Evolutionary conservation across 2,113 vertebrate genomes (phyloP).

Genomic region (Phylloscopus whistleri): DNA sequence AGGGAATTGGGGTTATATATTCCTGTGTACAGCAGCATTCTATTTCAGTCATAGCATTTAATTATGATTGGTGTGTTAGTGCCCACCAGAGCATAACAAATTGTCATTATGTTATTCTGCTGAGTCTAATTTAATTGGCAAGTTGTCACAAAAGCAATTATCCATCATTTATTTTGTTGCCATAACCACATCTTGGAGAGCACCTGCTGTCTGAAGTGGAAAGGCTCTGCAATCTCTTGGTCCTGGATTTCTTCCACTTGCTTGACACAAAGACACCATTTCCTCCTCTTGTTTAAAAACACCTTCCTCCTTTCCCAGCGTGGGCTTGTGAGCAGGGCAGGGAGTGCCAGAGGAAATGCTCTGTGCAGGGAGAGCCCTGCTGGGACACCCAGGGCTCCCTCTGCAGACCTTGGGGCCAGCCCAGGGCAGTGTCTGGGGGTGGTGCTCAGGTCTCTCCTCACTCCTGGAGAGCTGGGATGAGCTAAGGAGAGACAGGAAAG

Average conservation of each 20-base stretch:
- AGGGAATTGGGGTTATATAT: slow-evolving; percentile 88
- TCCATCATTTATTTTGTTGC: slow-evolving; percentile 96
- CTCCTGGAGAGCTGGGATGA: background rate
- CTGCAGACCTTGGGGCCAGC: background rate
- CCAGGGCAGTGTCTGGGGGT: rapidly evolving
- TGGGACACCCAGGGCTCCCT: rapidly evolving
- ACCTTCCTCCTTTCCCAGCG: slow-evolving; percentile 37
- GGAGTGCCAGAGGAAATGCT: background rate
- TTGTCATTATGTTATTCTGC: slow-evolving; percentile 97
- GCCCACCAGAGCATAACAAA: slow-evolving; percentile 95
- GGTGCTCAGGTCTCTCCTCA: background rate
- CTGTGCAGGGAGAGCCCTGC: background rate
- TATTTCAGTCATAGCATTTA: slow-evolving; percentile 90
- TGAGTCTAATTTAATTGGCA: slow-evolving; percentile 97
- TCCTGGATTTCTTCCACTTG: slow-evolving; percentile 74
- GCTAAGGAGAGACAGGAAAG: background rate
- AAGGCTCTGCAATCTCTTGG: slow-evolving; percentile 62
- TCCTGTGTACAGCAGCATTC: slow-evolving; percentile 80
- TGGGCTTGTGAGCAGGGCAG: background rate
- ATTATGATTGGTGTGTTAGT: slow-evolving; percentile 97
- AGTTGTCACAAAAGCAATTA: slow-evolving; percentile 98
- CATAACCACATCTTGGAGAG: slow-evolving; percentile 90
- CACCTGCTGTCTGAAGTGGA: slow-evolving; percentile 87
- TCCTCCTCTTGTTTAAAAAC: slow-evolving; percentile 63
- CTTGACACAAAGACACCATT: slow-evolving; percentile 71